These are phyloP conservation scores for Semnornis frantzii DNA, from an alignment of 2,113 vertebrate species.

Conservation along the genomic window DNA sequence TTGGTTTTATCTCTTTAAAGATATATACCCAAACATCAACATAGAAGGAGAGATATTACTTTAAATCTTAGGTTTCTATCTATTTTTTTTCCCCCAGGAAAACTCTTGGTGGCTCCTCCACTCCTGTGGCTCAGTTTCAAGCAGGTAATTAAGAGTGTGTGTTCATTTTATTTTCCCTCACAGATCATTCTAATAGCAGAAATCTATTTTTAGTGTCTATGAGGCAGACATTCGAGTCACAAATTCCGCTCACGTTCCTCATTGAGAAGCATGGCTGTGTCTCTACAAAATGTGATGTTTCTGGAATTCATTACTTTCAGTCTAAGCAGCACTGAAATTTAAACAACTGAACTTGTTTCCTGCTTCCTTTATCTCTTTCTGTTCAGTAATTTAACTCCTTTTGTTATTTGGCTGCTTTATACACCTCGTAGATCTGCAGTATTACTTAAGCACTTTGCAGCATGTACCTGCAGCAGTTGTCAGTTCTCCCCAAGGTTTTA, in stretches of 20 bases:
- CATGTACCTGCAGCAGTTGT: background rate
- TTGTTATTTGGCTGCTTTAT: background rate
- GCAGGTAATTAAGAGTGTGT: background rate
- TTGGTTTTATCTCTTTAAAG: background rate
- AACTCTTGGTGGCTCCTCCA: background rate
- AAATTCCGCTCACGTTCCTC: background rate
- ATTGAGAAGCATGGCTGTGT: background rate
- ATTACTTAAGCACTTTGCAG: background rate
- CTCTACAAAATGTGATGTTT: background rate
- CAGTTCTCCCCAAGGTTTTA: background rate
- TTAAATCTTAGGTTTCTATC: background rate
- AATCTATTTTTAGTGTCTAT: background rate
- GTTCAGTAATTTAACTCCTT: background rate
- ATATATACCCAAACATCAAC: background rate
- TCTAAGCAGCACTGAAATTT: background rate
- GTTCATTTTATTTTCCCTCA: background rate
- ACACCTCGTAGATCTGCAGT: background rate
- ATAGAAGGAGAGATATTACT: fast-evolving
- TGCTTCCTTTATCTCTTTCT: background rate
- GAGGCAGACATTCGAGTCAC: background rate
- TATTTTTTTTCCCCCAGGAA: background rate
- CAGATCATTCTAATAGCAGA: background rate
- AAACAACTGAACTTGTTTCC: background rate
- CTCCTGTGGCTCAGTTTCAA: background rate
- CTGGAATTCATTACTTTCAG: background rate